Conservation (phyloP, 2,797 vertebrate species). For the Anabacerthia variegaticeps region DNA sequence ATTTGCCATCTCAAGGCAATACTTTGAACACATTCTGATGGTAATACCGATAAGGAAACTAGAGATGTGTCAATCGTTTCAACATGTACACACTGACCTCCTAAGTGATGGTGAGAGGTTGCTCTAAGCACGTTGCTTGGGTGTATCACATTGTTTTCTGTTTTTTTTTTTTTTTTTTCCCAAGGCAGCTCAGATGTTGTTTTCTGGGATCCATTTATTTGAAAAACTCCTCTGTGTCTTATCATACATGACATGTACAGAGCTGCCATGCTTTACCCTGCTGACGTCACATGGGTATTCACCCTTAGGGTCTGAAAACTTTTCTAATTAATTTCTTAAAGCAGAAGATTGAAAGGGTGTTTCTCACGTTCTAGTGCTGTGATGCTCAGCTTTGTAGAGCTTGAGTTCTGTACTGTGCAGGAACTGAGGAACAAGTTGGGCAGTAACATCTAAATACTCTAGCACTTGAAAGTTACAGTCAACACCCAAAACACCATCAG, state of each 20-base stretch:
- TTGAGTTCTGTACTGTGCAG: neutral
- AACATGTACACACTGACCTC: neutral
- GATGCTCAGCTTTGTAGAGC: neutral
- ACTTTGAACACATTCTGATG: neutral
- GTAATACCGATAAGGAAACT: neutral
- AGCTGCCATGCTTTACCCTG: neutral
- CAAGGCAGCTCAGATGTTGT: neutral
- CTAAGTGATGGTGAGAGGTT: neutral
- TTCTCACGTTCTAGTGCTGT: neutral
- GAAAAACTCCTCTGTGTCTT: neutral
- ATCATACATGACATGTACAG: neutral
- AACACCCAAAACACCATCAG: neutral
- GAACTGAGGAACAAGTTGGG: neutral
- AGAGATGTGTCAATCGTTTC: neutral
- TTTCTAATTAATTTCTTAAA: neutral
- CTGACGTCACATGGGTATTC: neutral
- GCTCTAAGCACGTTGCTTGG: rapidly evolving
- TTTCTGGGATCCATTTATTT: neutral
- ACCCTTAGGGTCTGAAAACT: neutral
- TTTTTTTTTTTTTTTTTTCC: neutral
- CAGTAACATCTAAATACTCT: neutral
- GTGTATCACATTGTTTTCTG: neutral
- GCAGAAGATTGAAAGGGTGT: neutral
- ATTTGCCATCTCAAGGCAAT: neutral
- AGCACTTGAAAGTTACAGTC: neutral